phyloP scores from a whole-genome alignment of 2,113 vertebrate genomes.

The Chrysochloris asiatica region DNA sequence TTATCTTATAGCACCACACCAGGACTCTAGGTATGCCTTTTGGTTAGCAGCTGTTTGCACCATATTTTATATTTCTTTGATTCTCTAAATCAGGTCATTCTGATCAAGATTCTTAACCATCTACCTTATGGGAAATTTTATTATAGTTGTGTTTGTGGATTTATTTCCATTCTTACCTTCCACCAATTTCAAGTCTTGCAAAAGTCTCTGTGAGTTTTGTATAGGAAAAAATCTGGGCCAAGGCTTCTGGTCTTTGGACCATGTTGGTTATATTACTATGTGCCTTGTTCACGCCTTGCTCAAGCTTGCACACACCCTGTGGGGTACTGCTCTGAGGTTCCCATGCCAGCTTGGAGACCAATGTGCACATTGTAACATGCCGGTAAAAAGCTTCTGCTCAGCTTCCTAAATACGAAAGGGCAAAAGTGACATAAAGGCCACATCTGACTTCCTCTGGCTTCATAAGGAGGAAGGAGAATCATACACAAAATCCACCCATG shows the following conservation, averaged over 20 bases:
- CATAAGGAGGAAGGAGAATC: no score
- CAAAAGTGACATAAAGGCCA: no score
- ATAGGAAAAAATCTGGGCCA: neutral
- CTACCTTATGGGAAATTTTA: neutral
- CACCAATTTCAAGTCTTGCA: neutral
- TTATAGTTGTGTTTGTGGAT: constrained; percentile 17
- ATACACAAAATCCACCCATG: no score
- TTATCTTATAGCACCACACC: no score
- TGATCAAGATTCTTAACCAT: neutral
- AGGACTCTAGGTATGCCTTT: no score
- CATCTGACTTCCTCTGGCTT: no score
- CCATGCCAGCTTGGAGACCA: neutral
- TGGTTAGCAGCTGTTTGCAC: neutral
- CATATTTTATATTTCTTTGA: neutral
- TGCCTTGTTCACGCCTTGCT: neutral
- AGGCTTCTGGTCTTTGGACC: neutral
- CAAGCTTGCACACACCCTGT: neutral
- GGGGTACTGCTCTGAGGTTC: neutral
- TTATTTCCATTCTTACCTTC: constrained; percentile 12
- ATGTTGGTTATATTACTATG: no score
- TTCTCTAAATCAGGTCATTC: constrained; percentile 30
- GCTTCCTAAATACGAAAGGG: neutral
- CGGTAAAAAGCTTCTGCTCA: constrained; percentile 5
- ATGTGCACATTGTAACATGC: neutral
- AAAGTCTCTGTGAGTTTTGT: neutral